phyloP scores from a whole-genome alignment of 92 coral and sea anemone genomes.

The Bergia puertoricense region DNA sequence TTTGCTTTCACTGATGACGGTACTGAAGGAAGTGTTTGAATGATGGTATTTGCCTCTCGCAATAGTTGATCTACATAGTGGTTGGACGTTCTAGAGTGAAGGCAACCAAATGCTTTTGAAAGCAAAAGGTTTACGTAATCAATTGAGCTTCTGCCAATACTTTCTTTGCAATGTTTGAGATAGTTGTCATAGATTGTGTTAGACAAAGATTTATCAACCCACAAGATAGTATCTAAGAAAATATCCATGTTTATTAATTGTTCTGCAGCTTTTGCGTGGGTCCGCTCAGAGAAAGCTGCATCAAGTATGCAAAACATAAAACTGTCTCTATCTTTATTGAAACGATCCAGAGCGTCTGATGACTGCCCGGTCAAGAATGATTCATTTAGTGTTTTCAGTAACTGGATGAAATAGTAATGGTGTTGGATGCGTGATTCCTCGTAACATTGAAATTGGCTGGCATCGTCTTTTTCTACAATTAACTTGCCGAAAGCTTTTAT shows the following conservation, averaged over 20 bases:
- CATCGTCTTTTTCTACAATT: too few relatives aligned
- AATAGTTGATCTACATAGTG: not conserved
- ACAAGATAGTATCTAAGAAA: not conserved
- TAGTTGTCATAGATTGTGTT: not conserved
- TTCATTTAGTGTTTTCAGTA: not conserved
- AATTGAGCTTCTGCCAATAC: not conserved
- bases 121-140: not conserved
- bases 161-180: not conserved
- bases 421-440: not conserved
- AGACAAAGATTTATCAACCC: not conserved
- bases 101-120: constrained; percentile 1
- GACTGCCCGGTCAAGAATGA: not conserved
- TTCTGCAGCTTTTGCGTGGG: not conserved
- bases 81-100: not conserved
- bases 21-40: not conserved
- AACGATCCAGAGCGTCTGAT: not conserved
- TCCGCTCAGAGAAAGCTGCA: not conserved
- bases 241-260: not conserved
- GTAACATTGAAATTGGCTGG: not conserved
- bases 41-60: not conserved
- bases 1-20: not conserved
- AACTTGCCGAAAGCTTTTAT: not conserved
- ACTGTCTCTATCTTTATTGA: not conserved
- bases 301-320: not conserved
- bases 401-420: not conserved